phyloP scores from a whole-genome alignment of 2,113 vertebrate genomes.

The Xiphophorus couchianus region DNA sequence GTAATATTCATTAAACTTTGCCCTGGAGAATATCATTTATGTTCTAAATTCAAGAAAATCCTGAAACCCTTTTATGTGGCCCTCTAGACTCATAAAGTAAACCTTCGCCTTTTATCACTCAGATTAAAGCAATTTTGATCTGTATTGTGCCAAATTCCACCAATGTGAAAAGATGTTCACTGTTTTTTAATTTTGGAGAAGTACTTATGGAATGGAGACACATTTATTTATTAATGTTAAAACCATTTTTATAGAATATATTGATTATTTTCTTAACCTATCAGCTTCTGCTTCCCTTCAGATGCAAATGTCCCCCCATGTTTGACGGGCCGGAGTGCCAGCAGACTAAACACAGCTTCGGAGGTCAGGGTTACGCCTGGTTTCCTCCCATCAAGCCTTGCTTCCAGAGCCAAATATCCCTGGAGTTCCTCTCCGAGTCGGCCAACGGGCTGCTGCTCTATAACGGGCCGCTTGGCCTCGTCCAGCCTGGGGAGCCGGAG shows the following conservation, averaged over 20 bases:
- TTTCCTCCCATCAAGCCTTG: constrained; percentile 87
- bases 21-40: not conserved
- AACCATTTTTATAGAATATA: too few relatives aligned
- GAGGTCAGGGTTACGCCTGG: constrained; percentile 87
- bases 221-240: too few relatives aligned
- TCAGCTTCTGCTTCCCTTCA: constrained; percentile 47
- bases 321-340: constrained; percentile 89
- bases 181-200: too few relatives aligned
- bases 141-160: too few relatives aligned
- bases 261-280: not conserved
- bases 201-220: too few relatives aligned
- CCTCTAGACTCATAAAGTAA: too few relatives aligned
- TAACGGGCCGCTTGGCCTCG: constrained; percentile 78
- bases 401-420: constrained; percentile 85
- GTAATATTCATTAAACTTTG: not conserved
- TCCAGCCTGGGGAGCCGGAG: constrained; percentile 72
- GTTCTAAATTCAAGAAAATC: not conserved
- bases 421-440: constrained; percentile 87
- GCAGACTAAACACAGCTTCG: constrained; percentile 87
- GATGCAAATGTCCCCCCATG: constrained; percentile 85
- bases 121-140: too few relatives aligned
- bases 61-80: too few relatives aligned
- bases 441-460: constrained; percentile 86
- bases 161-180: too few relatives aligned
- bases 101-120: too few relatives aligned